These are phyloP conservation scores for Luperina testacea DNA, from an alignment of 2,888 invertebrate species.

Conservation along the genomic window DNA sequence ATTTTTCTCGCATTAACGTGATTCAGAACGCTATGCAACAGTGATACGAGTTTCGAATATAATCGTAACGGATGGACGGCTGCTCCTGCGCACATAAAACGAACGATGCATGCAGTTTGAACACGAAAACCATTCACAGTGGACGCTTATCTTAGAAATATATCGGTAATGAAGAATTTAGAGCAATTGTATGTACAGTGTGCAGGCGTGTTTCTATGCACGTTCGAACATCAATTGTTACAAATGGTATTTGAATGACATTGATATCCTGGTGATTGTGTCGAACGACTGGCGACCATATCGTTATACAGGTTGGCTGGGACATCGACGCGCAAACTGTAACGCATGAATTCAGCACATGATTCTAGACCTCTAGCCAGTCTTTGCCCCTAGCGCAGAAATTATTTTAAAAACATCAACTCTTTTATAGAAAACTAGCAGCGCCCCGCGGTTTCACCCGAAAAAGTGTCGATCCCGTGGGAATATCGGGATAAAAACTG, in stretches of 20 bases:
- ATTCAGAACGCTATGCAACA: slow-evolving; percentile 67
- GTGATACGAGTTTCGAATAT: slow-evolving; percentile 69
- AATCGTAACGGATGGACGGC: slow-evolving; percentile 69
- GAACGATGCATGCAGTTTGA: slow-evolving; percentile 72
- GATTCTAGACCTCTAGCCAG: background rate
- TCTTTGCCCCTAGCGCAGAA: background rate
- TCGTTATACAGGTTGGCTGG: slow-evolving; percentile 3
- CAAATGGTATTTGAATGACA: slow-evolving; percentile 47
- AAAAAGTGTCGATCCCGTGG: too few relatives aligned
- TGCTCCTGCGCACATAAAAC: slow-evolving; percentile 73
- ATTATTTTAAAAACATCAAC: background rate
- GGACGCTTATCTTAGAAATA: slow-evolving; percentile 62
- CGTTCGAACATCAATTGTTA: slow-evolving; percentile 48
- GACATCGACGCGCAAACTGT: background rate
- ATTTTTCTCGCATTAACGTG: slow-evolving; percentile 62
- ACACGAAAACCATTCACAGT: slow-evolving; percentile 62
- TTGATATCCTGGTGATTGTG: slow-evolving; percentile 38
- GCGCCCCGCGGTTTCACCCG: too few relatives aligned
- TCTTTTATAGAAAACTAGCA: too few relatives aligned
- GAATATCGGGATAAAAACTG: too few relatives aligned
- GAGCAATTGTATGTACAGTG: slow-evolving; percentile 54
- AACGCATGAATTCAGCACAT: background rate
- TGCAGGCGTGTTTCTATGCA: slow-evolving; percentile 27
- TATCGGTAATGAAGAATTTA: slow-evolving; percentile 63
- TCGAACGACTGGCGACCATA: slow-evolving; percentile 10